Base-by-base conservation (phyloP, 2,888 invertebrate genomes). In the Ichneumoninae sp. region DNA sequence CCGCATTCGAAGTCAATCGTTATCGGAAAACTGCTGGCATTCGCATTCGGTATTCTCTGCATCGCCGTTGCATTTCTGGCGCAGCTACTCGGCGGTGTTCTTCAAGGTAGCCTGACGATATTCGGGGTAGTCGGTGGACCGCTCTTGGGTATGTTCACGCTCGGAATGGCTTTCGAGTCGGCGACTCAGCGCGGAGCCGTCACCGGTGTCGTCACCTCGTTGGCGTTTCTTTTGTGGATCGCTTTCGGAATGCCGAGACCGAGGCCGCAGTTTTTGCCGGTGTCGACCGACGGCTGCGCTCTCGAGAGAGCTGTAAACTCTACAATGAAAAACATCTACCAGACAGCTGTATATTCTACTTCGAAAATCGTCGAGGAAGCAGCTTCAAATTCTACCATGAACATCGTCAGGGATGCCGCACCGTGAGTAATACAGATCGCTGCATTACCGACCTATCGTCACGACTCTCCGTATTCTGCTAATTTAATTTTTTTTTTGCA, bases 51-150 rank as follows among this genome's bases (percentile, higher is more conserved):
- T 0, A 90, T 96, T 0, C 87, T 97, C 1, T 98, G 97, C 91
- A 94, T 99, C 66, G 97, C 95, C 0, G 91, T 98, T 52, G 97
- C 98, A 0, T 98, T 97, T 92, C 89, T 97, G 6, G 97, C 98
- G 0, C 96, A 98, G 88, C 95, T 96, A 80, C 94, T 98, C 66
- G 98, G 98, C 0, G 97, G 97, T 0, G 95, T 98, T n/a, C 94
- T 98, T n/a, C 97, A 98, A 94, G 97, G 97, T 0, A 96, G 97
- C 0, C 94, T 98, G 8, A 97, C 97, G 0, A 97, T 98, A 87
- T 98, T 98, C 90, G 98, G 98, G 1, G 96, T 97, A 0, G 96
- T 97, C 2, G 98, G 98, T 0, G 98, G 98, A 0, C 98, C 98
- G 0, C 93, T 98, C n/a, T 94, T 98, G 33, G 98, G 97, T 0